Evolutionary conservation across 2,797 vertebrate genomes (phyloP).

Genomic region (Eleutherodactylus coqui): DNA sequence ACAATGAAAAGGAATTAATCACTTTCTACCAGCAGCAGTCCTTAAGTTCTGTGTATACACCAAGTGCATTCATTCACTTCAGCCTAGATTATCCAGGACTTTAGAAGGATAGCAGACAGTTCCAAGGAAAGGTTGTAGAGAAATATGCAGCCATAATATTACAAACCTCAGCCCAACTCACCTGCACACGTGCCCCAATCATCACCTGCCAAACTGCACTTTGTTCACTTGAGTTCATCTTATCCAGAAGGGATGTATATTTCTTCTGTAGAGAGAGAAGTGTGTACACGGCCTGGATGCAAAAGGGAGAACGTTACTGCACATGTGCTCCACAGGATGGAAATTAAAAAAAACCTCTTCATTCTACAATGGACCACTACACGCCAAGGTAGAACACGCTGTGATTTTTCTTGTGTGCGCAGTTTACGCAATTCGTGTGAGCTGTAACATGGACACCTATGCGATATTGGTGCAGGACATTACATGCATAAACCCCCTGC

Average conservation of each 20-base stretch:
- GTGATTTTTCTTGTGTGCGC: too few relatives aligned
- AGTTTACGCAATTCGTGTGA: too few relatives aligned
- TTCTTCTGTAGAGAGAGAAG: constrained; percentile 87
- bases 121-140: neutral
- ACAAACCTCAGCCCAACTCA: constrained; percentile 65
- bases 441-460: too few relatives aligned
- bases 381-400: too few relatives aligned
- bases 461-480: too few relatives aligned
- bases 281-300: constrained; percentile 88
- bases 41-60: too few relatives aligned
- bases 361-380: too few relatives aligned
- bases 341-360: too few relatives aligned
- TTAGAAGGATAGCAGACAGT: too few relatives aligned
- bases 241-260: constrained; percentile 85
- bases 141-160: neutral
- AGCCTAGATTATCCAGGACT: neutral
- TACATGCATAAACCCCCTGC: too few relatives aligned
- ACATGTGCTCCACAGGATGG: neutral
- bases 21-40: too few relatives aligned
- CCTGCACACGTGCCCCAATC: constrained; percentile 90
- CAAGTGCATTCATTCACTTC: neutral
- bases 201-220: constrained; percentile 94
- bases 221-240: constrained; percentile 85
- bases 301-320: neutral
- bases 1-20: too few relatives aligned